Base-by-base conservation (phyloP, 2,113 vertebrate species). In the Phylloscopus trochilus region DNA sequence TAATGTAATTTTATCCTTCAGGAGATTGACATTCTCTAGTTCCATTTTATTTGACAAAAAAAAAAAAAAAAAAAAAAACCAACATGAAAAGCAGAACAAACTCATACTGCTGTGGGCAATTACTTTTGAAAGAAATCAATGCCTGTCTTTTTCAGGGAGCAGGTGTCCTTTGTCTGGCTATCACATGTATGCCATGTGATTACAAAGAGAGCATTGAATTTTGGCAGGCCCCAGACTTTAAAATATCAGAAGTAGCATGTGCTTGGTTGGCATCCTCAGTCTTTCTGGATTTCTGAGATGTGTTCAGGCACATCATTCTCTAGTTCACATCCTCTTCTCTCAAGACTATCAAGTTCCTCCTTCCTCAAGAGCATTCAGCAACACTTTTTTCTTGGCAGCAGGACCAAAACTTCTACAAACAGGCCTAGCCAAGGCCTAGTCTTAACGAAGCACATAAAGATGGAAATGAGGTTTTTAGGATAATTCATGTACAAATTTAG, bases 241-340 rank as follows among this genome's bases (percentile, higher is more conserved):
- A 62, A 84, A 46, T 31, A 46, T 3, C 0, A 0, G 31, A 6
- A 39, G 27, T 7, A 46, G 2, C 7, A 33, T 20, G 6, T 55
- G 27, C 10, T 76, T 75, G 23, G 2, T n/a, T 62, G 23, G 7
- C 6, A 67, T 28, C 9, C 26, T 87, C 10, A 5, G 2, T 59
- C 31, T 68, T 60, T 33, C 19, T 13, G 11, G 13, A 47, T 64
- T 95, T 87, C 41, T 62, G 28, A 58, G 51, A 51, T 15, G 13
- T 58, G 21, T 14, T 78, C 55, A 46, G 11, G 6, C 13, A 21
- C 11, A 20, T 44, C 16, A 30, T 51, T 82, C 33, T 70, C 73
- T 55, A 51, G 11, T 60, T 78, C 12, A 12, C 17, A 51, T 51
- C 9, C 8, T 80, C 23, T 77, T n/a, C 9, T 52, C 58, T 64